Conservation (phyloP, 2,113 vertebrate genomes). For the Ictalurus punctatus region DNA sequence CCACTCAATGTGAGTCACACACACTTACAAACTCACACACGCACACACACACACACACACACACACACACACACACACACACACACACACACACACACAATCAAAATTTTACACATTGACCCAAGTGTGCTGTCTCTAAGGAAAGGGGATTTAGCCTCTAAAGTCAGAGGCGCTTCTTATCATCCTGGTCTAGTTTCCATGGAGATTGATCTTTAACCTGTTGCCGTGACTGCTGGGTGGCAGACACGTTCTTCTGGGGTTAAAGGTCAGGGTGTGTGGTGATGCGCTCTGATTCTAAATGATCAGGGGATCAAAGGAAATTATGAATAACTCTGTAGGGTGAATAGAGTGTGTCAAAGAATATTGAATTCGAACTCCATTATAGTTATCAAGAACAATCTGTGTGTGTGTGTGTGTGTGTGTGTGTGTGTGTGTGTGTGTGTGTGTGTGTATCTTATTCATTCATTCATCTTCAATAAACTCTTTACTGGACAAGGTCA, state of each 20-base stretch:
- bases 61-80: background rate
- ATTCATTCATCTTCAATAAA: background rate
- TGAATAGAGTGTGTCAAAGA: background rate
- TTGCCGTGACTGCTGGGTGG: constrained; percentile 30
- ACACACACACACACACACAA: background rate
- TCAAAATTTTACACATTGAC: constrained; percentile 1
- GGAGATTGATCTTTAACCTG: constrained; percentile 50
- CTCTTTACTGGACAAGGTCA: background rate
- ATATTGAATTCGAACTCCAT: background rate
- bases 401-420: constrained; percentile 16
- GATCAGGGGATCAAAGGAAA: constrained; percentile 24
- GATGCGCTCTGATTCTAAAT: constrained; percentile 13
- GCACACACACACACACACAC: background rate
- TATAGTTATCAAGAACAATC: constrained; percentile 13
- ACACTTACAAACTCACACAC: background rate
- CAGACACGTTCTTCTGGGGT: constrained; percentile 30
- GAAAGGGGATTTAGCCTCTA: constrained; percentile 40
- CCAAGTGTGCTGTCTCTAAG: constrained; percentile 15
- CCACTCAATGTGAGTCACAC: constrained; percentile 9
- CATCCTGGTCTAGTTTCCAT: constrained; percentile 46
- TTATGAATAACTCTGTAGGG: constrained; percentile 28
- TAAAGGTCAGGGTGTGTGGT: constrained; percentile 20
- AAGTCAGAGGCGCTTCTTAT: constrained; percentile 24
- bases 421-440: background rate
- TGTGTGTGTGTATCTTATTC: background rate